phyloP scores from a whole-genome alignment of 2,797 vertebrate species.

The Gadopsis bispinosus region DNA sequence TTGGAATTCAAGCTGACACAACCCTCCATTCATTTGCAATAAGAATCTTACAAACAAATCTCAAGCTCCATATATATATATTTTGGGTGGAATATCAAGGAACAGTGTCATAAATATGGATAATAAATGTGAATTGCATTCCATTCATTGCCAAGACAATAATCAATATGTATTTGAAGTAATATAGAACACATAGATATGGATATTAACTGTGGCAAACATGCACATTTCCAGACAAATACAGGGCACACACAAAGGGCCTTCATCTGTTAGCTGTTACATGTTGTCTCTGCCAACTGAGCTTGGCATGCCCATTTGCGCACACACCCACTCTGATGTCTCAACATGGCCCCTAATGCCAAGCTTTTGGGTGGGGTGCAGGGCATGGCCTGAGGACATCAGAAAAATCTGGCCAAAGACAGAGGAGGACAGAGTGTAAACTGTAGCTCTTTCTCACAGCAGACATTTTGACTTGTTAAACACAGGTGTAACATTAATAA shows the following conservation, averaged over 20 bases:
- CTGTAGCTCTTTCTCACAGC: not conserved
- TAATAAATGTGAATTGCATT: slow-evolving; percentile 1
- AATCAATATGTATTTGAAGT: slow-evolving; percentile 15
- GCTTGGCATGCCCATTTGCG: slow-evolving; percentile 41
- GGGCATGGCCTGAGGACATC: slow-evolving; percentile 54
- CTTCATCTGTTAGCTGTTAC: slow-evolving; percentile 47
- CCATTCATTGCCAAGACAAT: not conserved
- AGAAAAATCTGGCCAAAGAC: slow-evolving; percentile 19
- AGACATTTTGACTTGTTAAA: slow-evolving; percentile 23
- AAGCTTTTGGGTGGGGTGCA: slow-evolving; percentile 23
- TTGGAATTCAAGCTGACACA: slow-evolving; percentile 8
- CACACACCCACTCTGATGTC: slow-evolving; percentile 46
- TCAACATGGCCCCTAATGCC: slow-evolving; percentile 45
- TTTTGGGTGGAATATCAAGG: not conserved
- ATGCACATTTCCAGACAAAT: slow-evolving; percentile 15
- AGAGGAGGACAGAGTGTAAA: not conserved
- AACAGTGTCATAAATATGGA: not conserved
- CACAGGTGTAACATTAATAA: not conserved
- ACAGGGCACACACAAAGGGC: slow-evolving; percentile 39
- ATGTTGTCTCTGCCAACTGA: slow-evolving; percentile 44
- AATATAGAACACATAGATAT: slow-evolving; percentile 17
- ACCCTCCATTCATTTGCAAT: not conserved
- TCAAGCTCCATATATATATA: not conserved
- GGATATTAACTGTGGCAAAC: not conserved
- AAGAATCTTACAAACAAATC: not conserved